phyloP scores from a whole-genome alignment of 2,797 vertebrate genomes.

The Tiaroga cobitis region DNA sequence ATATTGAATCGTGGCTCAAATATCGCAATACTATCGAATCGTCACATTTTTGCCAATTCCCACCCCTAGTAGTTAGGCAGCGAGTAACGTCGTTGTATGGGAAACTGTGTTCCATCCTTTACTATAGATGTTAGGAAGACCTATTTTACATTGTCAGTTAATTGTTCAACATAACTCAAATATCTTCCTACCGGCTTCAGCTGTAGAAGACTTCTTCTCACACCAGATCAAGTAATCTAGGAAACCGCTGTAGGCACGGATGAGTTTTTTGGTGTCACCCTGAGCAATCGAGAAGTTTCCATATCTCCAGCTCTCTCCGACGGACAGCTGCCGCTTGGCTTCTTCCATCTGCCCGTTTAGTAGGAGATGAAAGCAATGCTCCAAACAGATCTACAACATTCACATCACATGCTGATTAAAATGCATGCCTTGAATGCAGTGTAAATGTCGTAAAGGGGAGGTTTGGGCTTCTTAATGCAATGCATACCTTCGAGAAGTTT shows the following conservation, averaged over 20 bases:
- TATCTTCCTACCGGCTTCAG: conserved; percentile 73
- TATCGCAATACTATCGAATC: too few relatives aligned
- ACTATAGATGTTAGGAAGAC: neutral
- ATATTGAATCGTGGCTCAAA: too few relatives aligned
- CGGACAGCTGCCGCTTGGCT: conserved; percentile 79
- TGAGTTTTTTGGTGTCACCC: conserved; percentile 75
- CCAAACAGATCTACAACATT: conserved; percentile 83
- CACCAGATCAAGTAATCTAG: conserved; percentile 87
- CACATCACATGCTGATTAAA: neutral
- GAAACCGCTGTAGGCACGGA: conserved; percentile 87
- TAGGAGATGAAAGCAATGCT: conserved; percentile 87
- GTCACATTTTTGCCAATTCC: too few relatives aligned
- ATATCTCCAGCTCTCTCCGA: conserved; percentile 86
- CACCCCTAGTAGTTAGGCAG: too few relatives aligned
- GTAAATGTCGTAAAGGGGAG: neutral
- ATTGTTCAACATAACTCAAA: neutral
- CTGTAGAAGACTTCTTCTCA: conserved; percentile 73
- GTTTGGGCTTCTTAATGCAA: neutral
- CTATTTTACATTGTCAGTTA: neutral
- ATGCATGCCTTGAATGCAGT: neutral
- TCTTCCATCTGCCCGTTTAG: conserved; percentile 81
- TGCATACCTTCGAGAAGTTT: conserved; percentile 84
- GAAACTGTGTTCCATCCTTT: neutral
- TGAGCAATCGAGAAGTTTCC: conserved; percentile 79
- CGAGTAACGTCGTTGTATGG: too few relatives aligned